Evolutionary conservation across 2,113 vertebrate species (phyloP).

Genomic region (Cochlearius cochlearius): DNA sequence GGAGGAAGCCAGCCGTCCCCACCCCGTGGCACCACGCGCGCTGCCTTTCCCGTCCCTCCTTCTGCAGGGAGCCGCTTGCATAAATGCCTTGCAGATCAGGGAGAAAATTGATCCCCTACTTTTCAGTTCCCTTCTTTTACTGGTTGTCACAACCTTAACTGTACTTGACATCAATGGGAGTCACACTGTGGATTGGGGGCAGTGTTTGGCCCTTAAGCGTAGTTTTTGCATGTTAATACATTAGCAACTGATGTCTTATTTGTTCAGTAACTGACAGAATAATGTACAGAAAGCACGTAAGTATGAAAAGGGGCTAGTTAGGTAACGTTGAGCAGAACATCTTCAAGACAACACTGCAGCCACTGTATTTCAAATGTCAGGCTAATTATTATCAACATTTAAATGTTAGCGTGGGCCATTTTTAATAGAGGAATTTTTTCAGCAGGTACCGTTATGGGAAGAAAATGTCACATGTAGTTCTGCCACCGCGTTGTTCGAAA

Average conservation of each 20-base stretch:
- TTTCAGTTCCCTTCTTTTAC: constrained; percentile 51
- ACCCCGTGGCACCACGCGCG: background rate
- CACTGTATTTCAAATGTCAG: constrained; percentile 86
- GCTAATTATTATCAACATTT: constrained; percentile 89
- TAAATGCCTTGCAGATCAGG: constrained; percentile 52
- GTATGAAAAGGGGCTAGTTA: constrained; percentile 82
- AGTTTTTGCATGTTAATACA: constrained; percentile 74
- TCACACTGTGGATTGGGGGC: constrained; percentile 63
- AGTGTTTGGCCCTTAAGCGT: constrained; percentile 67
- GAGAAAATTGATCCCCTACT: constrained; percentile 50
- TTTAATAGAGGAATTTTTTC: constrained; percentile 75
- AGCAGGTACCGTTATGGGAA: constrained; percentile 77
- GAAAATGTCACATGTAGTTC: constrained; percentile 77
- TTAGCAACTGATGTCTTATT: constrained; percentile 80
- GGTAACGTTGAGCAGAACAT: constrained; percentile 84
- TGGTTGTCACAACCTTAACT: constrained; percentile 67
- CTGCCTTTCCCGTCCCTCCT: background rate
- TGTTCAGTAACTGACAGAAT: constrained; percentile 85
- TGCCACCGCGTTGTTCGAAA: constrained; percentile 58
- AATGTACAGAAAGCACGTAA: constrained; percentile 76
- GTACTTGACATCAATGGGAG: constrained; percentile 68
- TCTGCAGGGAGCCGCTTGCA: constrained; percentile 28
- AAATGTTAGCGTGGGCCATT: constrained; percentile 78
- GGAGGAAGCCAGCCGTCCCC: background rate
- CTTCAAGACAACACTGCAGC: constrained; percentile 85